Evolutionary conservation across 2,113 vertebrate genomes (phyloP).

Genomic region (Chionomys nivalis): DNA sequence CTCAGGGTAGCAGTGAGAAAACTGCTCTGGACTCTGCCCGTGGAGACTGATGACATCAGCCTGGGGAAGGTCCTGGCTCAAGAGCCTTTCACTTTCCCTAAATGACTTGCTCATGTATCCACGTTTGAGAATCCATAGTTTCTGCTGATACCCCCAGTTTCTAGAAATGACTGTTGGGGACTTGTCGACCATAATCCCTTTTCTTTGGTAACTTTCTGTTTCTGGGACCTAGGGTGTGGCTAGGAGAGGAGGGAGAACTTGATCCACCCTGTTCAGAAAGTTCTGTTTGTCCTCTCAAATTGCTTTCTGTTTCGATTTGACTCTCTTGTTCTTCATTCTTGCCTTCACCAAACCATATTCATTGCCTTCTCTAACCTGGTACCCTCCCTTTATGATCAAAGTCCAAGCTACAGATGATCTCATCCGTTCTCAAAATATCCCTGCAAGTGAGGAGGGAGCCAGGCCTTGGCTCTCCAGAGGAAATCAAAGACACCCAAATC

Average conservation of each 20-base stretch:
- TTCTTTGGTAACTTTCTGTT: not conserved
- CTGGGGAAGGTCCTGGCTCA: not conserved
- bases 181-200: not conserved
- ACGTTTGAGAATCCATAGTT: not conserved
- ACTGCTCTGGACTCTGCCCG: not conserved
- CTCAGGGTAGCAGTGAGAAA: not conserved
- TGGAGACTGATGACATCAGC: not conserved
- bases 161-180: not conserved
- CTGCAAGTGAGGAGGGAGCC: not conserved
- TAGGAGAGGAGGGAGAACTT: not conserved
- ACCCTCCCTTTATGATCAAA: slow-evolving; percentile 61
- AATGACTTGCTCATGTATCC: not conserved
- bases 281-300: slow-evolving; percentile 58
- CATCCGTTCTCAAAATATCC: slow-evolving; percentile 65
- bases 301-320: slow-evolving; percentile 68
- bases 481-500: not conserved
- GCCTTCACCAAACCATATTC: slow-evolving; percentile 3
- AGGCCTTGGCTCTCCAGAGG: slow-evolving; percentile 13
- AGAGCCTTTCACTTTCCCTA: not conserved
- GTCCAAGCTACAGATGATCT: slow-evolving; percentile 50
- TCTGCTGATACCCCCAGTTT: not conserved
- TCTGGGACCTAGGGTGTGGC: not conserved
- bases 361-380: slow-evolving; percentile 18
- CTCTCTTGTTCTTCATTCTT: slow-evolving; percentile 45
- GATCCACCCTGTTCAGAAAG: not conserved